Evolutionary conservation across 2,888 invertebrate genomes (phyloP).

Genomic region (Morpho deidamia): DNA sequence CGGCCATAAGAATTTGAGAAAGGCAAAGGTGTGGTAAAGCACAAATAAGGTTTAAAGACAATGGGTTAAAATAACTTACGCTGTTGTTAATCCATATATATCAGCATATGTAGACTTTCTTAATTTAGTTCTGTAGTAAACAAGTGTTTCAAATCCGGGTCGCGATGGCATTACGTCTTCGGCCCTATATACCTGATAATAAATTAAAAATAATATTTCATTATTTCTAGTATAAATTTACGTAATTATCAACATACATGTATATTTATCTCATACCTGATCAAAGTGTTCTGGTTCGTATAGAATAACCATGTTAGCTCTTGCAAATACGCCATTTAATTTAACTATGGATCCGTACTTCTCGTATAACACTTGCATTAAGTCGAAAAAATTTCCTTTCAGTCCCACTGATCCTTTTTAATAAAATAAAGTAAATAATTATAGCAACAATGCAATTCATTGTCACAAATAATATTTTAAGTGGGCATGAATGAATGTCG

Average conservation of each 20-base stretch:
- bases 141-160: conserved; percentile 55
- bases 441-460: too few species aligned
- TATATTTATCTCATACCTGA: conserved; percentile 34
- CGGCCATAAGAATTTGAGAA: too few species aligned
- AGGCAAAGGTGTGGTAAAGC: too few species aligned
- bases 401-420: conserved; percentile 47
- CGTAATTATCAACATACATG: not conserved
- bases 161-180: conserved; percentile 59
- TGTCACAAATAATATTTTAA: too few species aligned
- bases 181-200: conserved; percentile 53
- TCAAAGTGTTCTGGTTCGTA: conserved; percentile 54
- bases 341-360: conserved; percentile 56
- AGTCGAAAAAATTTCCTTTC: conserved; percentile 39
- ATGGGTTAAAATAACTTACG: too few species aligned
- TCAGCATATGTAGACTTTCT: conserved; percentile 51
- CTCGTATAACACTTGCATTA: conserved; percentile 38
- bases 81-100: conserved; percentile 53
- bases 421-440: too few species aligned
- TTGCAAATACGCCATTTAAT: conserved; percentile 47
- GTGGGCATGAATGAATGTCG: too few species aligned
- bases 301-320: conserved; percentile 49
- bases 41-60: too few species aligned
- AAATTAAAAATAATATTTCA: not conserved
- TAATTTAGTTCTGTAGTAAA: conserved; percentile 52
- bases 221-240: not conserved